Evolutionary conservation across 2,797 vertebrate species (phyloP).

Genomic region (Rachycentron canadum): DNA sequence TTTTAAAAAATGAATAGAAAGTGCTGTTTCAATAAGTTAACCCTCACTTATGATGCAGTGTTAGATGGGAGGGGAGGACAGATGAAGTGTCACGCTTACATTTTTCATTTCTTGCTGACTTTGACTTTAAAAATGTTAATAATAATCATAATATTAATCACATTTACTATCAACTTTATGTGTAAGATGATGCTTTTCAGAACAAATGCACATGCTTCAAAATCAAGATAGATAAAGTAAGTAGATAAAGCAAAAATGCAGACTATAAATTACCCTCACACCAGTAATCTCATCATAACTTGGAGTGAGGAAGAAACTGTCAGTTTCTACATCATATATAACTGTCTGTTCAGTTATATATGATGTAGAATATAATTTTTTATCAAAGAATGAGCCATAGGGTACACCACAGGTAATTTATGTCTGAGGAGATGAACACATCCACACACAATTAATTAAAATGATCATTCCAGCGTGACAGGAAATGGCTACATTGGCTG

Average conservation of each 20-base stretch:
- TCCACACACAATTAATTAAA: not conserved
- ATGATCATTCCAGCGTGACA: not conserved
- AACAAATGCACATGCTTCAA: not conserved
- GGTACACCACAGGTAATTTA: conserved; percentile 1
- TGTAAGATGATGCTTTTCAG: not conserved
- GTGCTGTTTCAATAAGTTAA: not conserved
- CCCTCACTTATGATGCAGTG: not conserved
- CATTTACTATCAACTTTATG: not conserved
- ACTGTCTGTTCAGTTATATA: not conserved
- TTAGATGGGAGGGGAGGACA: not conserved
- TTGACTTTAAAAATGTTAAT: no score
- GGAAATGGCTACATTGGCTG: not conserved
- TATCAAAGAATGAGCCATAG: conserved; percentile 17
- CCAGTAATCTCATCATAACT: not conserved
- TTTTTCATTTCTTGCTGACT: not conserved
- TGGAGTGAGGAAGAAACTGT: not conserved
- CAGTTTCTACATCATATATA: not conserved
- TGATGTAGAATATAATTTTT: not conserved
- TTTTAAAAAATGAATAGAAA: not conserved
- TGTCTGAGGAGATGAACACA: not conserved
- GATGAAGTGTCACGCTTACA: not conserved
- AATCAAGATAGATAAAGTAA: not conserved
- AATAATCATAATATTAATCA: not conserved
- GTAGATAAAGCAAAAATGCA: not conserved
- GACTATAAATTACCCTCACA: not conserved